Conservation (phyloP, 2,113 vertebrate species). For the Nanorana parkeri region DNA sequence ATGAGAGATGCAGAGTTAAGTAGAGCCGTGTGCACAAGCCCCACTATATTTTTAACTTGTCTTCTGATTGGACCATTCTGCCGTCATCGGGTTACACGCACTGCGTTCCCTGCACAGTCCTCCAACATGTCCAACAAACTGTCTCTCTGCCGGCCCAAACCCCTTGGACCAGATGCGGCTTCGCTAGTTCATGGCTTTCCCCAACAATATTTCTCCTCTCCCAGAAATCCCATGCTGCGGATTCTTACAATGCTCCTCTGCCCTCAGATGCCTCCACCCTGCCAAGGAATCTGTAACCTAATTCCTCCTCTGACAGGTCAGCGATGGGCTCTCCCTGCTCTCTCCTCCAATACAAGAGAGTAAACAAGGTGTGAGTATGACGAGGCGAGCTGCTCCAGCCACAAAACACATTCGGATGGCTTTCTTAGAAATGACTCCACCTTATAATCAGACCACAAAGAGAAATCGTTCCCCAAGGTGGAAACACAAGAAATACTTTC, state of each 20-base stretch:
- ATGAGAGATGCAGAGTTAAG: too few relatives aligned
- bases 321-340: too few relatives aligned
- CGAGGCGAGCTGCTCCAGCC: too few relatives aligned
- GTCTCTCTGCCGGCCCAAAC: neutral
- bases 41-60: neutral
- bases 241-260: neutral
- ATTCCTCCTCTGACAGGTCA: neutral
- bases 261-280: neutral
- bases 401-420: too few relatives aligned
- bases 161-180: neutral
- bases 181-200: neutral
- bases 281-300: neutral
- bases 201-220: neutral
- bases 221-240: neutral
- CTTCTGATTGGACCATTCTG: neutral
- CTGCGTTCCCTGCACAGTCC: neutral
- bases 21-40: too few relatives aligned
- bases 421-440: too few relatives aligned
- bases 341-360: too few relatives aligned
- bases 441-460: too few relatives aligned
- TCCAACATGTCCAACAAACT: too few relatives aligned
- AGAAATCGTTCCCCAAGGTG: too few relatives aligned
- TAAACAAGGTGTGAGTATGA: too few relatives aligned
- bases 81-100: neutral
- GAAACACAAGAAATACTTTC: too few relatives aligned